Conservation (phyloP, 2,113 vertebrate species). For the Ancistrus triradiatus region DNA sequence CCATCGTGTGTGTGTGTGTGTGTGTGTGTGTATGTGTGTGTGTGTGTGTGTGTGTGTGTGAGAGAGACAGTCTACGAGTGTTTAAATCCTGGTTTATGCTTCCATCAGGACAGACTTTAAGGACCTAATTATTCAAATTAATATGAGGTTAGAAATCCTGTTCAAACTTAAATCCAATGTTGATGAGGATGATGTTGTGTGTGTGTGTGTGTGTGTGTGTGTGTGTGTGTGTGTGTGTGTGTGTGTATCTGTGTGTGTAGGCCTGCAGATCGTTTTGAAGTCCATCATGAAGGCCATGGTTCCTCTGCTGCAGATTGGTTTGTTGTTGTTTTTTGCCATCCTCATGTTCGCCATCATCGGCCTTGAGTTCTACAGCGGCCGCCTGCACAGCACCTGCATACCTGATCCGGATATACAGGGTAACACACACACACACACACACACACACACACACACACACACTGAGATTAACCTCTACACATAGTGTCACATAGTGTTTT, state of each 20-base stretch:
- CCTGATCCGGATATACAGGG: slow-evolving; percentile 38
- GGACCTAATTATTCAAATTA: too few relatives aligned
- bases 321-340: slow-evolving; percentile 96
- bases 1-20: slow-evolving; percentile 6
- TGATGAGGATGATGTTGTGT: too few relatives aligned
- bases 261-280: slow-evolving; percentile 96
- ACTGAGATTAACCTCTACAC: background rate
- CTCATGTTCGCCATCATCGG: slow-evolving; percentile 99
- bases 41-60: slow-evolving; percentile 19
- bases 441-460: slow-evolving; percentile 9
- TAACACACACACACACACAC: slow-evolving; percentile 27
- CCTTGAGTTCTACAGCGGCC: slow-evolving; percentile 96
- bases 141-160: too few relatives aligned
- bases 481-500: too few relatives aligned
- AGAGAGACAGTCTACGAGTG: too few relatives aligned
- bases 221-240: slow-evolving; percentile 16
- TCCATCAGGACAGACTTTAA: too few relatives aligned
- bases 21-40: slow-evolving; percentile 9
- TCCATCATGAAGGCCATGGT: slow-evolving; percentile 99
- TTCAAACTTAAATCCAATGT: background rate
- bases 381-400: slow-evolving; percentile 84
- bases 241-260: slow-evolving; percentile 56
- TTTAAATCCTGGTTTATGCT: too few relatives aligned
- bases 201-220: slow-evolving; percentile 9
- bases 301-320: slow-evolving; percentile 93